Base-by-base conservation (phyloP, 2,888 invertebrate genomes). In the Octonoba sinensis region DNA sequence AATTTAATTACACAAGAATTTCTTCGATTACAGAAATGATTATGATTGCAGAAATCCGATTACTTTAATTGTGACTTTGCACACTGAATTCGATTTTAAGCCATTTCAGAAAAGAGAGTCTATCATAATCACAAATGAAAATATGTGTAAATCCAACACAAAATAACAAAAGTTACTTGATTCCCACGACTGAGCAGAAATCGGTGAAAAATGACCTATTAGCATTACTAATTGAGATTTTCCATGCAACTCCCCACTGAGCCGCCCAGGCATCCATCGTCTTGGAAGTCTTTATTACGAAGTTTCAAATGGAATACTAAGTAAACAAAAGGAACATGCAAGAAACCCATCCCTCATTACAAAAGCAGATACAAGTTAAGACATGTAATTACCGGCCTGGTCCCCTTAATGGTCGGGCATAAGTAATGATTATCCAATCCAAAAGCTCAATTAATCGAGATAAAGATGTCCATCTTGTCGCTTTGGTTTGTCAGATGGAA, bases 401-500 rank as follows among this genome's bases (percentile, higher is more conserved):
- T 15, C 49, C 73, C 60, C 66, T 59, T 51, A 47, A 24, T 47
- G n/a, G 51, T 64, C 24, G 67, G 51, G 62, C 12, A 22, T n/a
- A 44, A 54, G 54, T 60, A 54, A 51, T 64, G 51, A 73, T 79
- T 73, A 79, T 79, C 79, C 73, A 73, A 79, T 73, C 73, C 62
- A 79, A 79, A 79, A 69, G 79, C 62, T 46, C 79, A 79, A 79
- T 79, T 79, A 79, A 79, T 79, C 60, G 67, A 73, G 79, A 79
- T 79, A 79, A 79, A 79, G 79, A 79, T 22, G 79, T 79, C 62
- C 73, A 27, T 27, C 62, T 79, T 64, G 67, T 73, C 79, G 79
- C 73, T 56, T 73, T 57, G 62, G 56, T 69, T 18, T 64, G 76
- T 46, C 64, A 69, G 69, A 59, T 60, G 59, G 44, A 51, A 16